Base-by-base conservation (phyloP, 2,113 vertebrate genomes). In the Melanostigma gelatinosum region DNA sequence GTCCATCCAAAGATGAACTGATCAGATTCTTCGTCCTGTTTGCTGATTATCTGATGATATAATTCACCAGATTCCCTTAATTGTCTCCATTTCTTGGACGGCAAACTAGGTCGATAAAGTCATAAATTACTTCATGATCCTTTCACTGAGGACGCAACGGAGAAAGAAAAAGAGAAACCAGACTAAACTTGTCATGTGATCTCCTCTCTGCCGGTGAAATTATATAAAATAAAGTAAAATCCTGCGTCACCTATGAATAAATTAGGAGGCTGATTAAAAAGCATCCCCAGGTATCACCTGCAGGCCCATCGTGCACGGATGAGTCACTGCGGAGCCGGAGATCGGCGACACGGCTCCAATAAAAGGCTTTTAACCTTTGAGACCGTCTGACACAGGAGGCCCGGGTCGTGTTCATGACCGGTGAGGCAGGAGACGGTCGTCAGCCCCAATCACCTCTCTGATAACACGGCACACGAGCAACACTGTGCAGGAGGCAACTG, bases 291-390 rank as follows among this genome's bases (percentile, higher is more conserved):
- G 50, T 55, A 75, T 69, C 66, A 80, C 65, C 75, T 64, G 81
- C 12, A 4, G 69, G 68, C 22, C 68, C 46, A n/a, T 67, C 11
- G 0, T 29, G 72, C 4, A 18, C 1, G 10, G 24, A 64, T 75
- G 84, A 85, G 52, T 66, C 65, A 12, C 16, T 6, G 69, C 27
- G 4, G 52, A 65, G 15, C 69, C 1, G 0, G 34, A 68, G 61
- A 79, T 58, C 64, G 71, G 70, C 68, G 75, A 61, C 40, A 63
- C 32, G 34, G 52, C 77, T 48, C 42, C 32, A 70, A 71, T 79
- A 84, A 89, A 85, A 84, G 70, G 64, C 79, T 82, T 81, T 83
- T 85, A 85, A 92, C 88, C 91, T 94, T 93, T 90, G 88, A 91
- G 80, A 88, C 83, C 4, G 80, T 34, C 34, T 34, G 34, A 5